Evolutionary conservation across 2,888 invertebrate genomes (phyloP), one percentile per base, ranked within the genome.

Genomic region (Sicus ferrugineus): DNA sequence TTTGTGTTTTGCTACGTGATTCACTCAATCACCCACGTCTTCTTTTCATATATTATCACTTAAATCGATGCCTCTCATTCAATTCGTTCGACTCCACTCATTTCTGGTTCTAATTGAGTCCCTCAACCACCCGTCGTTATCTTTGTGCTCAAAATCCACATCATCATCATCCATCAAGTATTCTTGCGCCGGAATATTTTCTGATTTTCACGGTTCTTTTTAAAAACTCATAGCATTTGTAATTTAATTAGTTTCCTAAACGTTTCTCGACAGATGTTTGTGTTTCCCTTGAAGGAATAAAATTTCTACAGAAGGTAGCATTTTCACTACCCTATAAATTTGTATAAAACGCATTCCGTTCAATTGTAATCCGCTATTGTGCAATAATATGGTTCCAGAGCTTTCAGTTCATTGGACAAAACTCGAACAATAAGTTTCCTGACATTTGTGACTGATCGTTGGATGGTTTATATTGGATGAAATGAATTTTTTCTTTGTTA

Each of bases 151-250:
- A 2, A 9, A 14, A 14, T 1, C 42, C 4, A n/a, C 42, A 42
- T 42, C 65, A 79, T 79, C 78, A 79, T 79, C 80, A 79, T 79
- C 78, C 78, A 79, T 79, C 78, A 79, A 79, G 79, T 77, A 79
- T 38, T 46, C 48, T 62, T 42, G n/a, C n/a, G 14, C n/a, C 30
- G n/a, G 28, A n/a, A 21, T 34, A 50, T 50, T 54, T 28, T 34
- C 31, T 65, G n/a, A 3, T 28, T 34, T 62, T 46, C 46, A 11
- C 26, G 23, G 28, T 23, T 31, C 30, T 54, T 50, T 54, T 54
- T 46, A 67, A n/a, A n/a, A n/a, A n/a, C n/a, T n/a, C n/a, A 59
- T 58, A 59, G 28, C 46, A 67, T 67, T 58, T 23, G 67, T 48
- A 67, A 67, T 67, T 67, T 67, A 67, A 67, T 67, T 67, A 67